These are phyloP conservation scores for Rhinophrynus dorsalis DNA, from an alignment of 2,797 vertebrate genomes.

Conservation along the genomic window DNA sequence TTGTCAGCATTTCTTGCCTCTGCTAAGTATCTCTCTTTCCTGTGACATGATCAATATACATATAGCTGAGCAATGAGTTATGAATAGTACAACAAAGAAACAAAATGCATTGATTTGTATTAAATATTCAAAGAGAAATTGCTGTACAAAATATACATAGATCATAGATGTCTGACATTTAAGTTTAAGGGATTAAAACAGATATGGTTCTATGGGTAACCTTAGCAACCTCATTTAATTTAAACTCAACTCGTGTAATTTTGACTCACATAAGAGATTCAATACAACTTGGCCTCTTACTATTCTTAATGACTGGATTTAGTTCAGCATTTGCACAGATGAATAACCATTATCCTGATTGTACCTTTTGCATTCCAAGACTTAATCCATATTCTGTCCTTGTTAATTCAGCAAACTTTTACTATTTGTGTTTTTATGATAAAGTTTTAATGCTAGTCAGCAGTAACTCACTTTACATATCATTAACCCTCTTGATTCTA, in stretches of 20 bases:
- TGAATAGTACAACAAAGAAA: slow-evolving; percentile 34
- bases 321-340: slow-evolving; percentile 14
- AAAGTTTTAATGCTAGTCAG: slow-evolving; percentile 30
- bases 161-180: slow-evolving; percentile 24
- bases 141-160: slow-evolving; percentile 17
- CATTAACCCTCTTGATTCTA: too few species aligned
- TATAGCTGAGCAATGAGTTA: slow-evolving; percentile 42
- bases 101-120: slow-evolving; percentile 40
- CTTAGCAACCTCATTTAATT: slow-evolving; percentile 11
- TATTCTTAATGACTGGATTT: slow-evolving; percentile 23
- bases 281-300: slow-evolving; percentile 28
- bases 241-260: slow-evolving; percentile 13
- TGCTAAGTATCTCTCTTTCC: slow-evolving; percentile 42
- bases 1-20: slow-evolving; percentile 44
- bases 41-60: slow-evolving; percentile 44
- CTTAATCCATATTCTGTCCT: slow-evolving; percentile 38
- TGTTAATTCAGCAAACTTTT: slow-evolving; percentile 37
- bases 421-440: slow-evolving; percentile 18
- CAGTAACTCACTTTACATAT: slow-evolving; percentile 5
- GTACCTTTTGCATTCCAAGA: slow-evolving; percentile 22
- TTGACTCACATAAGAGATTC: slow-evolving; percentile 9
- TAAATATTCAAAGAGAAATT: slow-evolving; percentile 38
- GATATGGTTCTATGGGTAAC: not conserved
- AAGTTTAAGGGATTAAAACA: slow-evolving; percentile 7
- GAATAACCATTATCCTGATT: slow-evolving; percentile 42